Base-by-base conservation (phyloP, 1,140 invertebrate species). In the Steinernema khuongi region DNA sequence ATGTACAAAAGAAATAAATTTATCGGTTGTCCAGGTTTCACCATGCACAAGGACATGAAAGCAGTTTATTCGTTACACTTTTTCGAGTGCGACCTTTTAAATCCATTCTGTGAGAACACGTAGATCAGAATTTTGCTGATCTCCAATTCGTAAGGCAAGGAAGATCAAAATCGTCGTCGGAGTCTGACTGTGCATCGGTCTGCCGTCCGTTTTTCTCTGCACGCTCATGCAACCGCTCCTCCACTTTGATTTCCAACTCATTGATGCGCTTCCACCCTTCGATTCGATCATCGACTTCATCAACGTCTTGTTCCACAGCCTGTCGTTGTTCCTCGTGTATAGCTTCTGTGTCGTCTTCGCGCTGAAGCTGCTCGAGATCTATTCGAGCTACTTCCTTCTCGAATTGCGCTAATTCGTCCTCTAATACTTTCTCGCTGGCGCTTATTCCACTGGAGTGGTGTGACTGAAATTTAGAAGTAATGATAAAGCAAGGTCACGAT, bases 1-100 rank as follows among this genome's bases (percentile, higher is more conserved):
- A 60, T 60, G 50, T 60, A 60, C 50, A 60, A 60, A 60, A n/a
- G n/a, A n/a, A 22, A 60, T 60, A 60, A 60, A 60, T 60, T 60
- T 60, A 60, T 60, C 22, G 7, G 14, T 22, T 60, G 50, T 22
- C n/a, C n/a, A n/a, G n/a, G n/a, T n/a, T n/a, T n/a, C n/a, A n/a
- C n/a, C n/a, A n/a, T n/a, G n/a, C n/a, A n/a, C n/a, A n/a, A n/a
- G n/a, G n/a, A n/a, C n/a, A n/a, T n/a, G n/a, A n/a, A n/a, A n/a
- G n/a, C n/a, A n/a, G n/a, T n/a, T n/a, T n/a, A n/a, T n/a, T n/a
- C n/a, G n/a, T n/a, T n/a, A n/a, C n/a, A n/a, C n/a, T n/a, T n/a
- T n/a, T n/a, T n/a, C n/a, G n/a, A n/a, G n/a, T n/a, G n/a, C n/a
- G n/a, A n/a, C n/a, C n/a, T n/a, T n/a, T n/a, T n/a, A n/a, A n/a